Base-by-base conservation (phyloP, 1,140 invertebrate species). In the Brachionus paranguensis region DNA sequence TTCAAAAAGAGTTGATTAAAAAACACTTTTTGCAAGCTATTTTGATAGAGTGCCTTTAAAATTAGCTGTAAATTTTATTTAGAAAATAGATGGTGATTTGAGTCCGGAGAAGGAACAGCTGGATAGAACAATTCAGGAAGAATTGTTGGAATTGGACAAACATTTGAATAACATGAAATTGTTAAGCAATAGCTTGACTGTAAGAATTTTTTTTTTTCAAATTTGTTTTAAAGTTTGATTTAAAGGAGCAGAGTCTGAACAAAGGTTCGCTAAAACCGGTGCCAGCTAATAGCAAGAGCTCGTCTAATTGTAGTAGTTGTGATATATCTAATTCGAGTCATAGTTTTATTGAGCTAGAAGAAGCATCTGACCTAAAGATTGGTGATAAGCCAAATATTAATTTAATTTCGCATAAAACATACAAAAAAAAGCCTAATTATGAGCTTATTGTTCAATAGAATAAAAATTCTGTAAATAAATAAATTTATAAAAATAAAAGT, bases 341-440 rank as follows among this genome's bases (percentile, higher is more conserved):
- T 76, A 76, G 72, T 76, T 76, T 76, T 76, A 50, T 76, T 27
- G 72, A 76, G 27, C 33, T 76, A 29, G 72, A 76, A 50, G 72
- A 76, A 50, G 43, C 72, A 50, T 76, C 72, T 76, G 72, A 76
- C 27, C 4, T 76, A 3, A 76, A 76, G 14, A 53, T 76, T 76
- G 47, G 33, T 43, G 68, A 72, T 12, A 68, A 33, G n/a, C 65
- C 68, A 43, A 72, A 72, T 43, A n/a, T 72, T n/a, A 72, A 72
- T 72, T 45, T 72, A 20, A 20, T 72, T 17, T 14, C 68, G 8
- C 33, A 43, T 12, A 72, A 72, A 72, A 72, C 33, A 20, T 72
- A 43, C 33, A 72, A 72, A 41, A 41, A 43, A 72, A 72, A 72
- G 33, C 68, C 68, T 17, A 72, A 37, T 11, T 43, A 43, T 43